Evolutionary conservation across 2,113 vertebrate species (phyloP), one percentile per base, ranked within the genome.

Genomic region (Takifugu bimaculatus): DNA sequence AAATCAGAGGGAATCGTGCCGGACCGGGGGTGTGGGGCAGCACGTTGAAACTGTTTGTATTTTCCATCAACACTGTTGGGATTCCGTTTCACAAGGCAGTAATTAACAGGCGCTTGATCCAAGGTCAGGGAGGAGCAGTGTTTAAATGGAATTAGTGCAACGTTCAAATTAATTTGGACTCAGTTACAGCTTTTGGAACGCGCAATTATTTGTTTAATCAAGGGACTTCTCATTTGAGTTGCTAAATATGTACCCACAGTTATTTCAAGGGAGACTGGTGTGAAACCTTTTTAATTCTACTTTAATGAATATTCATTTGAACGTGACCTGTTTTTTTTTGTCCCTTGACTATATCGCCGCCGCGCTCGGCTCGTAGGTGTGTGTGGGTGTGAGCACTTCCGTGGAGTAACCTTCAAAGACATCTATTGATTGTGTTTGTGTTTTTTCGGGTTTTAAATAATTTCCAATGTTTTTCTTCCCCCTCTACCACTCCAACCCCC

Each of bases 111-210:
- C 61, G 5, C 72, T 50, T 78, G 83, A 87, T 86, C 75, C 75
- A 79, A 80, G 85, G 90, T 90, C 89, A 85, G 81, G 78, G 76
- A 87, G 84, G 86, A 88, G 84, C 68, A 77, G 84, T 89, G 84
- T 84, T 90, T 90, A 87, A 89, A 89, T 85, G 81, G 88, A 90
- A 89, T 91, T 91, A 89, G 85, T 83, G 85, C 81, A 75, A n/a
- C 45, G 13, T 7, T 74, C 63, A 83, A 89, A 89, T 91, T 85
- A 88, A 90, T 90, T 87, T 90, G 75, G 84, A 81, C 84, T 80
- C 83, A 74, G 76, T 89, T 90, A 86, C 87, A 89, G 82, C 81
- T 87, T 86, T 87, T 84, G 72, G 70, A 85, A 86, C 74, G 78
- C 87, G 85, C 82, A 79, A 87, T 88, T 88, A 89, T 91, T 90